Evolutionary conservation across 2,113 vertebrate species (phyloP).

Genomic region (Progne subis): DNA sequence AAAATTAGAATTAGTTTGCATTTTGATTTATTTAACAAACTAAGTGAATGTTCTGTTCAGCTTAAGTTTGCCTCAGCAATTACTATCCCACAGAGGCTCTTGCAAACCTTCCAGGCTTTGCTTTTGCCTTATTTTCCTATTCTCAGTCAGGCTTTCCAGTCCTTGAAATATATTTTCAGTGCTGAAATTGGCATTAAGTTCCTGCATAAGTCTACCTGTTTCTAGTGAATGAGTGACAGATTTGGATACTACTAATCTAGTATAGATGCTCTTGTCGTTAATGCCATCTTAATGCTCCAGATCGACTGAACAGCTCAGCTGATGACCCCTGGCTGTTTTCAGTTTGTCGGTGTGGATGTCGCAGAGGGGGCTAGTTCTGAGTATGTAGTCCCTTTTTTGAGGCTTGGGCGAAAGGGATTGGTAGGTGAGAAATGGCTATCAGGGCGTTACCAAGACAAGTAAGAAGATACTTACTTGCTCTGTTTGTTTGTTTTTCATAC

Average conservation of each 20-base stretch:
- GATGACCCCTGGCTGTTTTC: background rate
- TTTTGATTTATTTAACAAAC: constrained; percentile 58
- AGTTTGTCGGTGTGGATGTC: background rate
- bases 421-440: background rate
- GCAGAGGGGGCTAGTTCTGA: background rate
- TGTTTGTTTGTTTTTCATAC: background rate
- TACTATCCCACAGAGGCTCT: constrained; percentile 23
- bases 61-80: constrained; percentile 46
- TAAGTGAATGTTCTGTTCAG: constrained; percentile 20
- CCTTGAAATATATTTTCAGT: background rate
- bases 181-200: constrained; percentile 12
- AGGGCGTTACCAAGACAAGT: background rate
- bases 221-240: background rate
- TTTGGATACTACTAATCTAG: background rate
- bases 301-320: background rate
- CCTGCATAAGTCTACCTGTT: background rate
- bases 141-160: background rate
- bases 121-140: background rate
- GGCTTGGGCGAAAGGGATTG: background rate
- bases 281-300: background rate
- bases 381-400: background rate
- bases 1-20: constrained; percentile 21
- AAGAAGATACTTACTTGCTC: background rate
- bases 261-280: background rate
- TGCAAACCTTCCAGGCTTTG: constrained; percentile 6